Evolutionary conservation across 1,140 invertebrate genomes (phyloP).

Genomic region (Onthophagus taurus): DNA sequence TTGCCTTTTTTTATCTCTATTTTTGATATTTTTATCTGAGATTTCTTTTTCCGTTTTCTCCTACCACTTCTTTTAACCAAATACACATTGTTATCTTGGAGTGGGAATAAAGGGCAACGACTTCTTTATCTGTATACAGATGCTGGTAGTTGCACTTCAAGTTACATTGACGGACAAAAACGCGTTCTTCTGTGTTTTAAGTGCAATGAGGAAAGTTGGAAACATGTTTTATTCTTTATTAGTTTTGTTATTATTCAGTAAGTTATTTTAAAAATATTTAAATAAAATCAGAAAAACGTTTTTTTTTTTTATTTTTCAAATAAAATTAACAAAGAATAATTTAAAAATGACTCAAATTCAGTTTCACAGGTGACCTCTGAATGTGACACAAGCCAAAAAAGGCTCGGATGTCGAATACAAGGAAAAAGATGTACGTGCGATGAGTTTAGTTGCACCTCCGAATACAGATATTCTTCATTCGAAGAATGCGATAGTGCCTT

Average conservation of each 20-base stretch:
- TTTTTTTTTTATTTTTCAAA: too few species aligned
- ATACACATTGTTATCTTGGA: constrained; percentile 9
- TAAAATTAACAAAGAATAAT: neutral
- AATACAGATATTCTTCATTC: constrained; percentile 42
- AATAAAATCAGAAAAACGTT: neutral
- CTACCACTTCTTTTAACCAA: too few species aligned
- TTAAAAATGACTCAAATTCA: neutral
- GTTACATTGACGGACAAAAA: too few species aligned
- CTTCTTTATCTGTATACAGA: constrained; percentile 13
- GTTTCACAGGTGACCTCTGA: constrained; percentile 6
- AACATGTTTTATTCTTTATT: constrained; percentile 7
- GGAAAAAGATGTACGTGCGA: constrained; percentile 42
- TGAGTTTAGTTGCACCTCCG: constrained; percentile 45
- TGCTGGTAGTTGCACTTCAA: neutral
- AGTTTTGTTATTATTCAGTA: constrained; percentile 6
- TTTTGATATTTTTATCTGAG: too few species aligned
- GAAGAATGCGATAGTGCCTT: constrained; percentile 42
- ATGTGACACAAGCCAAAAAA: constrained; percentile 37
- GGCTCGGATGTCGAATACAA: constrained; percentile 46
- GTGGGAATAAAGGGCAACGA: constrained; percentile 16
- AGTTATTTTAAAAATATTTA: neutral
- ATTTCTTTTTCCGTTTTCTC: too few species aligned
- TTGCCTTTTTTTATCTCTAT: too few species aligned
- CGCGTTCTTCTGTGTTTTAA: neutral
- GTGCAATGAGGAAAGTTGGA: constrained; percentile 5